Conservation (phyloP, 2,797 vertebrate genomes). For the Sarcoramphus papa region DNA sequence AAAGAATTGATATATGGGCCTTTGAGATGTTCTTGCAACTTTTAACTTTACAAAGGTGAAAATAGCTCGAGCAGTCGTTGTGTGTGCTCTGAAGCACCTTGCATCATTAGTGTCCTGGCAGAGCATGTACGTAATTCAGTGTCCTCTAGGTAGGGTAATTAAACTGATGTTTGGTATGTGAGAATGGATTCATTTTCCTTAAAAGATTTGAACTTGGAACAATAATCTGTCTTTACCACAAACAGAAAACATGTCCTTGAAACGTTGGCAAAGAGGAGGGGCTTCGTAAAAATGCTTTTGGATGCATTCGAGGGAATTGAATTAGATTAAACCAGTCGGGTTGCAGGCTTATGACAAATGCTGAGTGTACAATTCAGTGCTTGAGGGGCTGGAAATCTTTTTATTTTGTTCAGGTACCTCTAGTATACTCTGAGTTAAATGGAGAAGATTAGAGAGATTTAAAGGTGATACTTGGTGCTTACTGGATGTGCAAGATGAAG, state of each 20-base stretch:
- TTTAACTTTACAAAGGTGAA: not conserved
- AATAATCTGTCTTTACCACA: not conserved
- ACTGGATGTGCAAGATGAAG: not conserved
- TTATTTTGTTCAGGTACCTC: not conserved
- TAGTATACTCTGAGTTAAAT: not conserved
- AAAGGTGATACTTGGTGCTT: not conserved
- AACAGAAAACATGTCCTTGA: not conserved
- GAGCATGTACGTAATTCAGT: rapidly evolving
- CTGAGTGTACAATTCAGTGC: not conserved
- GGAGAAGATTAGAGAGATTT: not conserved
- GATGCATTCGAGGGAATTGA: not conserved
- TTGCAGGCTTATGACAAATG: not conserved
- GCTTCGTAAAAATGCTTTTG: not conserved
- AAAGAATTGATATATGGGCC: not conserved
- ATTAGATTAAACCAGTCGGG: not conserved
- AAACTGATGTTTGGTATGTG: not conserved
- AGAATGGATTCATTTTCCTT: not conserved
- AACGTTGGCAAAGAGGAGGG: not conserved
- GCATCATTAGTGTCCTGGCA: not conserved
- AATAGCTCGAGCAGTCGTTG: not conserved
- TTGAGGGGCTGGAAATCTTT: not conserved
- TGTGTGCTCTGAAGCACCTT: not conserved
- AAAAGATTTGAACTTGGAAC: not conserved
- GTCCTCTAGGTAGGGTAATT: not conserved
- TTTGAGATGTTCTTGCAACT: not conserved